Evolutionary conservation across 2,113 vertebrate genomes (phyloP).

Genomic region (Daboia siamensis): DNA sequence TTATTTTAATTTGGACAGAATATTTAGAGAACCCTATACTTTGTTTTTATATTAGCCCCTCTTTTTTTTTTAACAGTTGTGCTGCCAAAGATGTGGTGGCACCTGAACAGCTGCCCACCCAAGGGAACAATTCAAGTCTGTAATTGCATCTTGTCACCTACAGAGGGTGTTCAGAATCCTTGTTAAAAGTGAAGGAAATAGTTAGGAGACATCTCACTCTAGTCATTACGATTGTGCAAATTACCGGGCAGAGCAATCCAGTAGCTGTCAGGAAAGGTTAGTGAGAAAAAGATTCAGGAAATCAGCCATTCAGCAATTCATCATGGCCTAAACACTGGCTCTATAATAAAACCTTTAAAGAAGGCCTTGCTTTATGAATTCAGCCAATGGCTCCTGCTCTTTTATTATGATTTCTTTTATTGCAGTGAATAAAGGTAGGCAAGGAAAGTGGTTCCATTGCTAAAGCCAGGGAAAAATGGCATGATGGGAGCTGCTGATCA

Average conservation of each 20-base stretch:
- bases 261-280: constrained; percentile 95
- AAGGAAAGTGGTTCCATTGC: constrained; percentile 52
- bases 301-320: constrained; percentile 93
- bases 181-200: constrained; percentile 86
- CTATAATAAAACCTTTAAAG: constrained; percentile 83
- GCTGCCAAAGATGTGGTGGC: constrained; percentile 74
- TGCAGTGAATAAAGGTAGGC: constrained; percentile 70
- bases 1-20: constrained; percentile 79
- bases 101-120: constrained; percentile 79
- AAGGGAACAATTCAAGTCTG: constrained; percentile 82
- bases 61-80: constrained; percentile 56
- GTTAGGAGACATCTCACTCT: constrained; percentile 80
- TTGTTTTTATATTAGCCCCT: constrained; percentile 72
- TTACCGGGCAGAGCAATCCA: constrained; percentile 94
- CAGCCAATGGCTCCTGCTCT: constrained; percentile 68
- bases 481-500: constrained; percentile 63
- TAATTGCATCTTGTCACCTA: constrained; percentile 98
- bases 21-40: constrained; percentile 77
- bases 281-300: constrained; percentile 82
- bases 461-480: constrained; percentile 55
- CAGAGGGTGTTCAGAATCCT: constrained; percentile 98
- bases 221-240: constrained; percentile 94
- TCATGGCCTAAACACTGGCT: constrained; percentile 80
- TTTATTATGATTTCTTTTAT: constrained; percentile 60
- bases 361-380: constrained; percentile 80